Base-by-base conservation (phyloP, 2,888 invertebrate genomes). In the Scaptomyza parva region DNA sequence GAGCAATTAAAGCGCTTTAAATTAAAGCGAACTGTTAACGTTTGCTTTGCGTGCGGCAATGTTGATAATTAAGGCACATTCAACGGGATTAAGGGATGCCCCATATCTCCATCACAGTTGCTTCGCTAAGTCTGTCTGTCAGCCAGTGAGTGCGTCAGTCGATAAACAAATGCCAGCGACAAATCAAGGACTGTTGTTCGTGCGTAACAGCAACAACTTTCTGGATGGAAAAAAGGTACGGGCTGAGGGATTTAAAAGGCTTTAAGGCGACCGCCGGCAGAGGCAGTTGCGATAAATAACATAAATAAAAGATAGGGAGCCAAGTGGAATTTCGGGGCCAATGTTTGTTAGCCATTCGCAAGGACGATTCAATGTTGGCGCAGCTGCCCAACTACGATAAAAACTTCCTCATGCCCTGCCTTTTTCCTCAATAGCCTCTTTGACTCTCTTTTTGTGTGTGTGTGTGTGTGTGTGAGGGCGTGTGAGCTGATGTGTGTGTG, bases 351-450 rank as follows among this genome's bases (percentile, higher is more conserved):
- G 74, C 58, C 68, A 61, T 53, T 67, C 64, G 63, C 68, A 76
- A 78, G 84, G 81, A 81, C 80, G 82, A 67, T 57, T 70, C 41
- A 17, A 37, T 74, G 64, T 62, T 76, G 76, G 60, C 65, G 58
- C 82, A 82, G 82, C 82, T 82, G 82, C 65, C 80, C 78, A 82
- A 86, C 82, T 86, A 76, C 82, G 81, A 81, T 76, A 84, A 84
- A 81, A 81, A 78, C 70, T 69, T 75, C 71, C 72, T 70, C n/a
- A n/a, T 50, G 55, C 39, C 39, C 76, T 78, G 65, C 75, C 43
- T 55, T 60, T 14, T 17, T 17, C 48, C 61, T n/a, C 63, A 63
- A 30, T 62, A 57, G 53, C 54, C 75, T 61, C 58, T 61, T 62
- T 60, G 4, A 3, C 55, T 55, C 22, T 33, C 47, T 30, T 28